A percentile compares a stretch with the other conserved stretches of the same genome.
phyloP scores from a whole-genome alignment of 2,113 vertebrate genomes.

The Tragelaphus buxtoni region DNA sequence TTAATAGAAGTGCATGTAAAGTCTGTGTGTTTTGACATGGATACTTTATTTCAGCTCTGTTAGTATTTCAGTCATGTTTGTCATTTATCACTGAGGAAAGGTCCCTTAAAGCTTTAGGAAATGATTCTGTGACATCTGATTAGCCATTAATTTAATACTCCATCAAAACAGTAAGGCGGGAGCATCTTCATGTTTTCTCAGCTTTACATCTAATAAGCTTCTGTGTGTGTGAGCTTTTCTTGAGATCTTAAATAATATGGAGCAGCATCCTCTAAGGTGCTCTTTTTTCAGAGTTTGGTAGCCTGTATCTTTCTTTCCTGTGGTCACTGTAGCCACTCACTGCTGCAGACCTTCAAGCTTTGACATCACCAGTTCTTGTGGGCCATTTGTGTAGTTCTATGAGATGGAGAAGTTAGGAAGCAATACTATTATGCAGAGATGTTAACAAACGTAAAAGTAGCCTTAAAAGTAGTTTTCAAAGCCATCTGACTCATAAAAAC shows the following conservation, averaged over 20 bases:
- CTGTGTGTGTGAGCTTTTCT: not conserved
- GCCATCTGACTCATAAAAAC: not conserved
- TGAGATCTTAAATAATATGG: not conserved
- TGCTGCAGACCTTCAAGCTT: constrained; percentile 29
- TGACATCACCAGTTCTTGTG: constrained; percentile 4
- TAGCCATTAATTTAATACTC: not conserved
- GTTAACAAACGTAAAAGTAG: not conserved
- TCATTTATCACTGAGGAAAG: not conserved
- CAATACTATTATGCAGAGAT: not conserved
- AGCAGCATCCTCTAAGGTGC: not conserved
- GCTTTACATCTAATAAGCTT: not conserved
- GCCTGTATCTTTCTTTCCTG: not conserved
- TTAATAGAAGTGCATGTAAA: not conserved
- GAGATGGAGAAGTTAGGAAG: constrained; percentile 14
- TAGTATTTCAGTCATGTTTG: not conserved
- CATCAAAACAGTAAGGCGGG: not conserved
- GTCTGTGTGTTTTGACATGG: not conserved
- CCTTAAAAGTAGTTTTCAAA: not conserved
- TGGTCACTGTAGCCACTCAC: not conserved
- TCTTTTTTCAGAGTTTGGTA: not conserved
- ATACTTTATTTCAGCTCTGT: not conserved
- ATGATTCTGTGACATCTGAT: not conserved
- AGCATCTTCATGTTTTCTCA: not conserved
- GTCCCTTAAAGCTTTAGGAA: not conserved
- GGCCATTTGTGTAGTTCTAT: constrained; percentile 45